Conservation (phyloP, 2,888 invertebrate genomes). For the Ornithoptera priamus region DNA sequence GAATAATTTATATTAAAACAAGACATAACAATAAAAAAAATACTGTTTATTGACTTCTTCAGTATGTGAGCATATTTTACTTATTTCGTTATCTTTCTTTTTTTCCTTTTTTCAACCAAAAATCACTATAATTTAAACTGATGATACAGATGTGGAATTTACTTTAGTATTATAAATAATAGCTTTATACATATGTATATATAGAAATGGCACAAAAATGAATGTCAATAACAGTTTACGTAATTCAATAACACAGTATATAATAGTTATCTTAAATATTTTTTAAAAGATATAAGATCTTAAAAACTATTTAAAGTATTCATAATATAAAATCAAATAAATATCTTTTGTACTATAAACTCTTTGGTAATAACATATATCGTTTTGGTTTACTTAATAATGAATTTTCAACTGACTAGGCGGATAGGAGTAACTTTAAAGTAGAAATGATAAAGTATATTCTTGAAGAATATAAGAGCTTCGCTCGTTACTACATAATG, state of each 20-base stretch:
- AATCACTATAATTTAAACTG: neutral
- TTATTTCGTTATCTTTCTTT: no score
- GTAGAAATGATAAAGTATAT: neutral
- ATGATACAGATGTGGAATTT: neutral
- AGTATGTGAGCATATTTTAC: no score
- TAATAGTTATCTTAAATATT: no score
- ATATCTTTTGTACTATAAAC: slow-evolving; percentile 5
- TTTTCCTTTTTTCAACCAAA: neutral
- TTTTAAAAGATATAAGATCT: no score
- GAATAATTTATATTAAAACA: no score
- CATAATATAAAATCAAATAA: neutral
- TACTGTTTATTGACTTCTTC: no score
- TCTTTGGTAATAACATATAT: slow-evolving; percentile 10
- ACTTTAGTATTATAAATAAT: neutral
- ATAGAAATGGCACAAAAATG: neutral
- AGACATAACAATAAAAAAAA: no score
- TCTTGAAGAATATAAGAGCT: neutral
- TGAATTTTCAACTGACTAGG: neutral
- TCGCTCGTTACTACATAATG: neutral
- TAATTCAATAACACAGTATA: neutral
- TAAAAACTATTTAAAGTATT: no score
- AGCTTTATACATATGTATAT: neutral
- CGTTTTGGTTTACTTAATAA: neutral
- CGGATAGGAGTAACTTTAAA: neutral
- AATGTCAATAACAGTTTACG: neutral